phyloP scores from a whole-genome alignment of 1,140 invertebrate species.

The Drosophila nikananu region DNA sequence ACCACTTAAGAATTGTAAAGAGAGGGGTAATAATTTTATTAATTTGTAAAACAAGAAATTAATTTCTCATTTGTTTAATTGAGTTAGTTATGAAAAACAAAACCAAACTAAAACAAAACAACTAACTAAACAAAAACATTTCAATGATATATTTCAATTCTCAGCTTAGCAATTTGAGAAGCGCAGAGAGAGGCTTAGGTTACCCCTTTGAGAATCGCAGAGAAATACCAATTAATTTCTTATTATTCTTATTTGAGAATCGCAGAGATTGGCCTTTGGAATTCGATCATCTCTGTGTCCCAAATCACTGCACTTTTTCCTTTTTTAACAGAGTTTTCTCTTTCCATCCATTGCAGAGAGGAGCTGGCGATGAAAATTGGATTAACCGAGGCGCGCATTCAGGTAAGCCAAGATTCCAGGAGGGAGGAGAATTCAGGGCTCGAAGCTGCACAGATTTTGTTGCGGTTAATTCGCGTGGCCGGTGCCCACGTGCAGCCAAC shows the following conservation, averaged over 20 bases:
- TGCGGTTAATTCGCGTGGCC: slow-evolving; percentile 69
- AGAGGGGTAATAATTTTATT: too few species aligned
- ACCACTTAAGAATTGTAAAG: not conserved
- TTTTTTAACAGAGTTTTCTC: slow-evolving; percentile 19
- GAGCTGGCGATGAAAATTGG: slow-evolving; percentile 99
- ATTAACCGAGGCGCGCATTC: slow-evolving; percentile 98
- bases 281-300: not conserved
- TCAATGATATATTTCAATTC: too few species aligned
- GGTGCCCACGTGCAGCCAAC: slow-evolving; percentile 60
- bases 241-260: too few species aligned
- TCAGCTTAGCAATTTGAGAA: not conserved
- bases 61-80: too few species aligned
- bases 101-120: too few species aligned
- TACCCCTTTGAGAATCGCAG: too few species aligned
- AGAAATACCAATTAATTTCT: too few species aligned
- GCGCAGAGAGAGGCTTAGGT: not conserved
- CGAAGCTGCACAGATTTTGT: slow-evolving; percentile 38
- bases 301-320: not conserved
- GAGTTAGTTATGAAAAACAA: too few species aligned
- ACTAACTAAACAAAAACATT: too few species aligned
- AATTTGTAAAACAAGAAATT: too few species aligned
- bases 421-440: slow-evolving; percentile 15
- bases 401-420: slow-evolving; percentile 89
- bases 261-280: not conserved
- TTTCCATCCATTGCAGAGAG: slow-evolving; percentile 89